Percentiles rank a stretch among this genome's conserved stretches.
phyloP scores from a whole-genome alignment of 2,113 vertebrate species.

The Prolemur simus region DNA sequence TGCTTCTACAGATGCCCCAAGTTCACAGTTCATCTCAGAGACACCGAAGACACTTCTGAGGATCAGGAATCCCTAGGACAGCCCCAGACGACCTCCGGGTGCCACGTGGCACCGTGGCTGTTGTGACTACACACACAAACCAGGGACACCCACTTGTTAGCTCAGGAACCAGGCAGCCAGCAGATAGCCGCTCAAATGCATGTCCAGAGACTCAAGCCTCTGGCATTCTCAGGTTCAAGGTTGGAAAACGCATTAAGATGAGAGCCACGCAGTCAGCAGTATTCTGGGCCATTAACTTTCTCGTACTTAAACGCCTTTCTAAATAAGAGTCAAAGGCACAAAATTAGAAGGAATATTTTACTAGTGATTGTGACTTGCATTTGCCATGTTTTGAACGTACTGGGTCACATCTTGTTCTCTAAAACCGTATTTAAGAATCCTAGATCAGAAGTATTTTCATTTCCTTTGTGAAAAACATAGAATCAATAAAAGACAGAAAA shows the following conservation, averaged over 20 bases:
- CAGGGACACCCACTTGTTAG: conserved; percentile 50
- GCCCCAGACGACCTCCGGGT: conserved; percentile 73
- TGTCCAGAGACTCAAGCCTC: background rate
- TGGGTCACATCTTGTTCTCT: background rate
- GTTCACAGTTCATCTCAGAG: conserved; percentile 70
- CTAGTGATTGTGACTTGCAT: background rate
- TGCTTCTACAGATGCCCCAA: conserved; percentile 29
- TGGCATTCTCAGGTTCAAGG: conserved; percentile 53
- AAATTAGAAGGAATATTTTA: background rate
- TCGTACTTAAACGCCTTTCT: background rate
- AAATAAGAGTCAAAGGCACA: background rate
- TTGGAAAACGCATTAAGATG: conserved; percentile 11
- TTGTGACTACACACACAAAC: background rate
- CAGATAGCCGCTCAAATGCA: background rate
- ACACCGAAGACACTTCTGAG: background rate
- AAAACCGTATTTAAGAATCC: background rate
- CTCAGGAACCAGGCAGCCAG: conserved; percentile 10
- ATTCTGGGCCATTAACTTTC: conserved; percentile 9
- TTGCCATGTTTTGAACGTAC: background rate
- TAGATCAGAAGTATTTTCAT: conserved; percentile 23
- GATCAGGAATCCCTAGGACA: conserved; percentile 40
- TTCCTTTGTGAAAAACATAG: background rate
- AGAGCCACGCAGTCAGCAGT: background rate
- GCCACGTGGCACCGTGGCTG: conserved; percentile 47
- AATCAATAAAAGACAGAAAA: background rate